Base-by-base conservation (phyloP, 2,888 invertebrate species). In the Furcula furcula region DNA sequence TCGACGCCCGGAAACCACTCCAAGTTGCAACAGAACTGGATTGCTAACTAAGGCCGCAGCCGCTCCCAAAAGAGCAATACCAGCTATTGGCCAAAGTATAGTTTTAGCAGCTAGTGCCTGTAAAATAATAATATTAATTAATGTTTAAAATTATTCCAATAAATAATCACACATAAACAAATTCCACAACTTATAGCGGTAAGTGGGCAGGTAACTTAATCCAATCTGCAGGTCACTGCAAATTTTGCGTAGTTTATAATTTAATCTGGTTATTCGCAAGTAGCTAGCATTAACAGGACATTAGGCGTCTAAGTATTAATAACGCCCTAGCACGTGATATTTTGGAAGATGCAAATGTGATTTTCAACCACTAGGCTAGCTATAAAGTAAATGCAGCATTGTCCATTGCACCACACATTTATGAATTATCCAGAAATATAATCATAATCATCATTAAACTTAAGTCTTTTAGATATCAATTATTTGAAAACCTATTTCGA, bases 41-140 rank as follows among this genome's bases (percentile, higher is more conserved):
- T 95, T 95, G 51, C 91, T 91, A 33, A 94, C 93, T 37, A 95
- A 82, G 9, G 95, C 93, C 12, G 95, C 95, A 1, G 95, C 95
- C 16, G 95, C 94, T 20, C 95, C 95, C 29, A 94, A 77, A n/a
- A 96, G 87, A 0, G 95, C 95, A 26, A 95, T 91, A 12, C 95
- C 95, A 21, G 95, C 95, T 46, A 95, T 75, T 0, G 95, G 95
- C 68, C 93, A 90, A 29, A 94, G 74, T 21, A 93, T 75, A 25
- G 92, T 89, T 76, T 92, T 92, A 16, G 93, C 75, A 19, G 91
- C 91, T 27, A 92, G 70, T 7, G 89, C 90, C 93, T 93, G 72
- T 13, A 78, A 77, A 40, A 43, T 41, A 46, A 36, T 37, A 34
- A n/a, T n/a, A n/a, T n/a, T n/a, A n/a, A n/a, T n/a, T n/a, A n/a